Evolutionary conservation across 1,140 invertebrate species (phyloP).

Genomic region (Drosophila pandora): DNA sequence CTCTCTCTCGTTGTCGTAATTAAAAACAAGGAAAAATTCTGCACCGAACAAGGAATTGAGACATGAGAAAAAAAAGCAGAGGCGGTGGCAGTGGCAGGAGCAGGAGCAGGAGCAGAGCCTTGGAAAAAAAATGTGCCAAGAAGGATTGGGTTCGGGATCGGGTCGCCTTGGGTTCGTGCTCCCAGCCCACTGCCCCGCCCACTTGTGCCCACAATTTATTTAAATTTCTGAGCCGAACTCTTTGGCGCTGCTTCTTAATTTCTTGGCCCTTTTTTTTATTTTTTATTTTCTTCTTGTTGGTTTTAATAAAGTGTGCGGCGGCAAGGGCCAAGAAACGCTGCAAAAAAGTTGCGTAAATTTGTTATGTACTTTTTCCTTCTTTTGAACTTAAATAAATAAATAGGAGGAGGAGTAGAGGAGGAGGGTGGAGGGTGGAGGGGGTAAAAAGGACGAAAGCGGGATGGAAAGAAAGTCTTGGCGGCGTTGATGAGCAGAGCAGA

Average conservation of each 20-base stretch:
- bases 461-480: constrained; percentile 32
- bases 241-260: constrained; percentile 46
- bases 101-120: constrained; percentile 32
- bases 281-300: constrained; percentile 33
- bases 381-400: constrained; percentile 78
- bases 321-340: constrained; percentile 49
- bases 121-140: constrained; percentile 2
- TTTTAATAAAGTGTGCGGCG: constrained; percentile 72
- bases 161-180: constrained; percentile 30
- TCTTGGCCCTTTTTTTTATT: neutral
- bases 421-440: neutral
- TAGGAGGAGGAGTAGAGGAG: constrained; percentile 20
- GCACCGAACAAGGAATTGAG: constrained; percentile 19
- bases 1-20: constrained; percentile 68
- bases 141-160: constrained; percentile 7
- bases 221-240: constrained; percentile 66
- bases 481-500: constrained; percentile 55
- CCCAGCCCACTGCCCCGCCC: constrained; percentile 6
- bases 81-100: constrained; percentile 32
- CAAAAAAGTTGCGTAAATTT: constrained; percentile 79
- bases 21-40: constrained; percentile 74
- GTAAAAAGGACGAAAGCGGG: neutral
- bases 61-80: constrained; percentile 50
- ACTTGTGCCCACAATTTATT: constrained; percentile 66
- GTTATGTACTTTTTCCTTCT: constrained; percentile 61